Base-by-base conservation (phyloP, 2,888 invertebrate species). In the Dastarcus helophoroides region DNA sequence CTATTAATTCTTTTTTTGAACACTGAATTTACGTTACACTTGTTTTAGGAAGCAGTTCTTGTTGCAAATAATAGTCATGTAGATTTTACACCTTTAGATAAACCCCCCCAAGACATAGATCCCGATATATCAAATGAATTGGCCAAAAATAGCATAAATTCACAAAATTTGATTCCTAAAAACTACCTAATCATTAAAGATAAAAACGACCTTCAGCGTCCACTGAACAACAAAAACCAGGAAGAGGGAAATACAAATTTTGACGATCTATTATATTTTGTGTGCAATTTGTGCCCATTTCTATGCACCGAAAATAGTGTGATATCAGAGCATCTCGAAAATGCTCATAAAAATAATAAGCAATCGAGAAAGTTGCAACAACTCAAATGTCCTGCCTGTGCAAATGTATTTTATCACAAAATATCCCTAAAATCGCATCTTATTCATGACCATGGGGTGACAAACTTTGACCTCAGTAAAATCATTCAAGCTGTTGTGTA, bases 401-500 rank as follows among this genome's bases (percentile, higher is more conserved):
- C 65, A 1, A 76, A 77, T 49, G 56, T 71, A 2, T 79, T 79
- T 48, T 73, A 71, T 44, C 68, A 70, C 6, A 68, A 69, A 44
- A 68, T 73, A 45, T 72, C 75, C 1, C 54, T 80, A 1, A 62
- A 73, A 42, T 66, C 68, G 3, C 80, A 81, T 51, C 59, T 80
- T 3, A 65, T 72, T 13, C 69, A 72, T 45, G 79, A 80, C 51
- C 80, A 81, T 51, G 71, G 73, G 54, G 74, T 80, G 63, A 67
- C 64, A 17, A 64, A 67, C 32, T 65, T 67, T 41, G 76, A 78
- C 48, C 59, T 74, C 2, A 65, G 65, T 39, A 66, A 67, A 53
- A 67, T 77, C 54, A 57, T 74, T 1, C 68, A 67, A 48, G 69
- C 68, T 40, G 59, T 70, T 7, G 59, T 70, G 2, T 55, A 51